Evolutionary conservation across 2,888 invertebrate species (phyloP).

Genomic region (Parasteatoda lunata): DNA sequence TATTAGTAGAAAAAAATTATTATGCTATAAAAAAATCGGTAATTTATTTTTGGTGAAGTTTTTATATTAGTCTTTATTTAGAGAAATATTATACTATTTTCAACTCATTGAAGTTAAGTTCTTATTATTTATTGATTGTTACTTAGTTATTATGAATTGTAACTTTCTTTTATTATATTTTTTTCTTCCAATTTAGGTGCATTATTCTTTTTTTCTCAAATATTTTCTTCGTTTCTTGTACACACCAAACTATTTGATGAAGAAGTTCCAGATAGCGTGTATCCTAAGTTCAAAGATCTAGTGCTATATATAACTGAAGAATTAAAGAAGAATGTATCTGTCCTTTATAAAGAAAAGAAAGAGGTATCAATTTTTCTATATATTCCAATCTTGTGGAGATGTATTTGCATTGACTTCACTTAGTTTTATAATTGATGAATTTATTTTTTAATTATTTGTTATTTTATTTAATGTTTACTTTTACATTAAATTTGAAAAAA

Average conservation of each 20-base stretch:
- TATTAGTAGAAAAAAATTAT: no score
- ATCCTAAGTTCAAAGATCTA: constrained; percentile 23
- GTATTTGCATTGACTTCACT: no score
- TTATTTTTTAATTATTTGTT: no score
- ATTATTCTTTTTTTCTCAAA: constrained; percentile 27
- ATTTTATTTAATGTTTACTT: no score
- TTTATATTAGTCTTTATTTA: neutral
- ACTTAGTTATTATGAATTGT: constrained; percentile 1
- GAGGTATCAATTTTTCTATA: no score
- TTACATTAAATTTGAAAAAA: no score
- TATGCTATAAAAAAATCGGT: no score
- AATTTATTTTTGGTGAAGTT: no score
- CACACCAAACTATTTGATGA: constrained; percentile 35
- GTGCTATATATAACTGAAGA: constrained; percentile 28
- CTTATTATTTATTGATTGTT: neutral
- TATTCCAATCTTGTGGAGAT: no score
- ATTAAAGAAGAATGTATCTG: constrained; percentile 22
- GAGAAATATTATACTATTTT: neutral
- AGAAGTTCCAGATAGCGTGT: constrained; percentile 16
- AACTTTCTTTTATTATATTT: neutral
- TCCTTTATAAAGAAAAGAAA: no score
- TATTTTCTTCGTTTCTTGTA: constrained; percentile 38
- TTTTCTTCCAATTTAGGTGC: constrained; percentile 15
- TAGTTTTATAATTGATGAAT: no score
- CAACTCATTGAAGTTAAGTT: neutral